Base-by-base conservation (phyloP, 2,113 vertebrate genomes). In the Planiliza haematocheilus region DNA sequence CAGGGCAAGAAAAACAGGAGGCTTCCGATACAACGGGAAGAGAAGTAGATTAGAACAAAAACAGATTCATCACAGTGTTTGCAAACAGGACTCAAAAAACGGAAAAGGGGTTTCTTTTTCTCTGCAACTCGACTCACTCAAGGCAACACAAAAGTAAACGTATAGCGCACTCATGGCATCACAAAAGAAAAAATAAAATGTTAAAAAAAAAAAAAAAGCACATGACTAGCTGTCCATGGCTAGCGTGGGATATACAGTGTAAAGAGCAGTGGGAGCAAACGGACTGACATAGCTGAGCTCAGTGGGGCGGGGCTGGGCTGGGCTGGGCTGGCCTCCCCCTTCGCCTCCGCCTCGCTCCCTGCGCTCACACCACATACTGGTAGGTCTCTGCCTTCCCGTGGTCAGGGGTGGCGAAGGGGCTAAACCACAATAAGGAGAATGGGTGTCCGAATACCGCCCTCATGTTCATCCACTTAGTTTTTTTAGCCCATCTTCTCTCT, bases 401-500 rank as follows among this genome's bases (percentile, higher is more conserved):
- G 92, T 98, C 97, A 81, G 97, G 97, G 82, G 95, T 97, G 92
- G 97, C 96, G 91, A 99, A 97, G 77, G 97, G 97, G 93, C 96
- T 98, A 96, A 98, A 96, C 97, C 97, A 99, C 93, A 96, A 95
- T 92, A 99, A 93, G 94, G 97, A 99, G 94, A 98, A 98, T 86
- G 96, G 96, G 94, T 99, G 97, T 96, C 97, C 97, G 81, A 99
- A 99, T 81, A 99, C 97, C 84, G 97, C 97, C 95, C 97, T 98
- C 96, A 98, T 95, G 96, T 99, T 99, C 97, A 99, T 99, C 97
- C 97, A 99, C 91, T 97, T 99, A 94, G 97, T 99, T 97, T 99
- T 99, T 98, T 99, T 99, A 95, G 96, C 95, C 97, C 97, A 99
- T 98, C 97, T 97, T 98, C 97, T 96, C 97, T 99, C 97, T 97